These are phyloP conservation scores for Oedothorax gibbosus DNA, from an alignment of 1,140 invertebrate species.

Conservation along the genomic window DNA sequence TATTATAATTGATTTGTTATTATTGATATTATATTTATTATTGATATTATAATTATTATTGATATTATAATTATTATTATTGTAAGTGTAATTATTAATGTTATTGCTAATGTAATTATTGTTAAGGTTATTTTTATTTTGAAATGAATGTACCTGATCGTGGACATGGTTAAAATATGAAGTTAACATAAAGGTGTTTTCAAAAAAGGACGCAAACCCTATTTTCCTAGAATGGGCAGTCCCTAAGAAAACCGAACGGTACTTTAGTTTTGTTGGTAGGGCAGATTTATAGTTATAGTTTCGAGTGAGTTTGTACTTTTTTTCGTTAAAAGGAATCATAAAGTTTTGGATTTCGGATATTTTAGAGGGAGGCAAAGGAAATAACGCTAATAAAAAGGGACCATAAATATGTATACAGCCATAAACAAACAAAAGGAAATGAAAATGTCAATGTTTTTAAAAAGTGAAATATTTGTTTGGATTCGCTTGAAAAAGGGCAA, in stretches of 20 bases:
- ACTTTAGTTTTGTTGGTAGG: conserved; percentile 20
- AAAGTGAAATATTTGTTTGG: not conserved
- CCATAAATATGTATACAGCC: conserved; percentile 30
- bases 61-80: too few relatives aligned
- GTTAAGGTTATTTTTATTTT: too few relatives aligned
- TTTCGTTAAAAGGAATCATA: conserved; percentile 30
- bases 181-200: too few relatives aligned
- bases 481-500: conserved; percentile 10
- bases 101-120: too few relatives aligned
- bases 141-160: too few relatives aligned
- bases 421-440: conserved; percentile 29
- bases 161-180: too few relatives aligned
- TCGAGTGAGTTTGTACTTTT: conserved; percentile 8
- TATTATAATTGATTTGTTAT: too few relatives aligned
- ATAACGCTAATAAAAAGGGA: conserved; percentile 10
- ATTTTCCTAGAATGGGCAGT: not conserved
- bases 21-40: too few relatives aligned
- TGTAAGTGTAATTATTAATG: too few relatives aligned
- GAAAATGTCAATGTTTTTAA: conserved; percentile 9
- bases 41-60: too few relatives aligned
- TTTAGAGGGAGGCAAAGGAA: not conserved
- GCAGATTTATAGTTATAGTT: conserved; percentile 37
- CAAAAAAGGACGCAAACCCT: too few relatives aligned
- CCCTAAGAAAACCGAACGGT: not conserved
- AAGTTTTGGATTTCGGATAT: conserved; percentile 1